Evolutionary conservation across 2,888 invertebrate species (phyloP), one percentile per base, ranked within the genome.

Genomic region (Aspidiotus destructor): DNA sequence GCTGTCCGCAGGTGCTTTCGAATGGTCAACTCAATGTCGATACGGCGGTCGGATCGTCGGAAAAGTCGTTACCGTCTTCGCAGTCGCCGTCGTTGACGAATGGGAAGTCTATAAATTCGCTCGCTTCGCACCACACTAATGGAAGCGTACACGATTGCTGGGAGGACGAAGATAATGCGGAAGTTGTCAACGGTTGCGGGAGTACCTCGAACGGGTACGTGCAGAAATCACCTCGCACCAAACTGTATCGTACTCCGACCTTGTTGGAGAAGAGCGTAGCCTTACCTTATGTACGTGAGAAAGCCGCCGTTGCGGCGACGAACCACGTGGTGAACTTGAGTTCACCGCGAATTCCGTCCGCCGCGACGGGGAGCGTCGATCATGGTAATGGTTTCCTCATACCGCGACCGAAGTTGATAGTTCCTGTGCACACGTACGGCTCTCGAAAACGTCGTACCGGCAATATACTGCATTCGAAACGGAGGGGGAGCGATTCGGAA

Each of bases 401-500:
- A 77, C 92, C 92, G 7, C 81, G 92, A 74, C 91, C 92, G 44
- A 86, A 90, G 75, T 81, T 92, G 73, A 89, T 92, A 75, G 91
- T 91, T 73, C 91, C 92, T 68, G 88, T 91, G 71, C 91, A 92
- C 79, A 90, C 91, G 41, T 91, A 91, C 76, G 91, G 89, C 69
- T 83, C 85, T 71, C 82, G 89, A 72, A 86, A 87, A 75, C 81
- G 91, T 71, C 81, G 89, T 73, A 91, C 91, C 54, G 92, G 92
- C 10, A 90, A 90, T 77, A 73, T 68, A 60, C 52, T 72, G 70
- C 61, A 69, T 69, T 61, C 72, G 70, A 69, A 69, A 62, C 61
- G 71, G 55, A 63, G 70, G 13, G 67, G 70, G 41, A 70, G 73
- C 55, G 73, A 72, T 57, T 71, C 65, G 15, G 72, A 73, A 42